Evolutionary conservation across 2,113 vertebrate species (phyloP).

Genomic region (Sula dactylatra): DNA sequence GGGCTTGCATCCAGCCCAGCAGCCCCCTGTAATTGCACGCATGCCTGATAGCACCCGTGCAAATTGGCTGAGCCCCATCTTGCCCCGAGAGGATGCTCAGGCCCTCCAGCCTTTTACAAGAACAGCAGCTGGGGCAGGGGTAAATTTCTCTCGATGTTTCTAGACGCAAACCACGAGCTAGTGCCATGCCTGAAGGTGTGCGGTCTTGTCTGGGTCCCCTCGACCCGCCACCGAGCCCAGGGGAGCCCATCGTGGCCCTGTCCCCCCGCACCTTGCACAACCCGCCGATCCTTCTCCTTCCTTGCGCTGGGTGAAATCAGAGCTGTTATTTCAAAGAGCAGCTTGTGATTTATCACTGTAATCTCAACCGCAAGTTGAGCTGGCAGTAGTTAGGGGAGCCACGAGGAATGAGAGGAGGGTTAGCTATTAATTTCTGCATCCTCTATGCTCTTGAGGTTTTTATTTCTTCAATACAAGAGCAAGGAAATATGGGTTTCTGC

Average conservation of each 20-base stretch:
- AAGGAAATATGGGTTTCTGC: neutral
- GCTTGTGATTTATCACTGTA: conserved; percentile 62
- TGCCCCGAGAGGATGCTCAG: neutral
- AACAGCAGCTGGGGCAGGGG: fast-evolving
- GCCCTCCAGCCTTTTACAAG: neutral
- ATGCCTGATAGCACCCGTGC: fast-evolving
- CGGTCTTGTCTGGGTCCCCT: fast-evolving
- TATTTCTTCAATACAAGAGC: neutral
- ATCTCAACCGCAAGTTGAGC: conserved; percentile 64
- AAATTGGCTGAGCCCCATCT: neutral
- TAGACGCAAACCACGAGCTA: fast-evolving
- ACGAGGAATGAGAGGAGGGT: neutral
- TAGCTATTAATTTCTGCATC: conserved; percentile 38
- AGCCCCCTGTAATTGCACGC: fast-evolving
- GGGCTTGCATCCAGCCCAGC: neutral
- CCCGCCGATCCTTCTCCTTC: neutral
- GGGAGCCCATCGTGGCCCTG: fast-evolving
- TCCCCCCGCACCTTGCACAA: conserved; percentile 14
- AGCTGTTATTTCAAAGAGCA: conserved; percentile 59
- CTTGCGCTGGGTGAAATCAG: conserved; percentile 38
- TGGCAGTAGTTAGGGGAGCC: conserved; percentile 51
- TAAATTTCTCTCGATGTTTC: neutral
- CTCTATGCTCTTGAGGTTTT: conserved; percentile 34
- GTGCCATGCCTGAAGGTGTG: neutral
- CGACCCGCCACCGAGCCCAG: fast-evolving